Conservation (phyloP, 2,888 invertebrate species). For the Phyllotreta cruciferae region DNA sequence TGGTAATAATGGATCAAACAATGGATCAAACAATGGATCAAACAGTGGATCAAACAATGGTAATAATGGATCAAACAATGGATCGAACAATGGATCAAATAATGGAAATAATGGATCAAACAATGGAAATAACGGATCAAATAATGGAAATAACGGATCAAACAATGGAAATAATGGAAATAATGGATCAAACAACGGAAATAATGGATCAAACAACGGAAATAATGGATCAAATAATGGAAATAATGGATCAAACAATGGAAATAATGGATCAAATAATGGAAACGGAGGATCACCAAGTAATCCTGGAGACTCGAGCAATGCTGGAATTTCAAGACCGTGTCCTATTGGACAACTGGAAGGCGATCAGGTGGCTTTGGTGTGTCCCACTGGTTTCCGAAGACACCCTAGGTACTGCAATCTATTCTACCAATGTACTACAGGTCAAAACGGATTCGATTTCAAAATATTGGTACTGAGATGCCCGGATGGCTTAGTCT, state of each 20-base stretch:
- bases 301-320: background rate
- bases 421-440: conserved; percentile 83
- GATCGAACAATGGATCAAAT: background rate
- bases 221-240: conserved; percentile 8
- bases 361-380: conserved; percentile 73
- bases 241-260: background rate
- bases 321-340: conserved; percentile 43
- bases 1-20: conserved; percentile 1
- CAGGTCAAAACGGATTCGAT: conserved; percentile 68
- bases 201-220: conserved; percentile 2
- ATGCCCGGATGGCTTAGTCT: conserved; percentile 80
- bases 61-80: background rate
- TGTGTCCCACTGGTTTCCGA: conserved; percentile 84
- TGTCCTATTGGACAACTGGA: conserved; percentile 67
- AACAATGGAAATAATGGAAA: conserved; percentile 2
- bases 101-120: conserved; percentile 2
- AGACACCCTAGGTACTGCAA: conserved; percentile 85
- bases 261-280: background rate
- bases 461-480: conserved; percentile 76
- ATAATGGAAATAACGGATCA: conserved; percentile 9
- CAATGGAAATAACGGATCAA: conserved; percentile 5
- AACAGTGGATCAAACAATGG: background rate
- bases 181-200: conserved; percentile 1
- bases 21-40: background rate
- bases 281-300: conserved; percentile 3